Percentiles rank a stretch among this genome's conserved stretches.
Conservation (phyloP, 2,113 vertebrate genomes). For the Halichoerus grypus region DNA sequence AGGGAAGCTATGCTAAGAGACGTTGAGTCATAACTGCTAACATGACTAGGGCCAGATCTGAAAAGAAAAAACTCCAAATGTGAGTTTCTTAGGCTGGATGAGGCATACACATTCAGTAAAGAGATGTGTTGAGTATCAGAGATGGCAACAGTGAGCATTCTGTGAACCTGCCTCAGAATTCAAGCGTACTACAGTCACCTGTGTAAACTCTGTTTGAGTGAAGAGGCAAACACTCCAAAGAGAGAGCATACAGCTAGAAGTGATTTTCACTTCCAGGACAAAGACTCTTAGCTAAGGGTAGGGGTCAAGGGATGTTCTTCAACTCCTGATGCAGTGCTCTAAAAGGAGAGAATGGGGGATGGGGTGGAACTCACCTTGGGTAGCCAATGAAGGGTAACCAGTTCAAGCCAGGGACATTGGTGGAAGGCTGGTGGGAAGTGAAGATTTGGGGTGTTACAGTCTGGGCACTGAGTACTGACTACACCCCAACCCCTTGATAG, state of each 20-base stretch:
- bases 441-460: fast-evolving
- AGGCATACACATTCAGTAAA: neutral
- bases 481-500: neutral
- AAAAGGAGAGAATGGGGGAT: neutral
- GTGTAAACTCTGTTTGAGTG: neutral
- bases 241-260: neutral
- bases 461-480: neutral
- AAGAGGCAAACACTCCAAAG: neutral
- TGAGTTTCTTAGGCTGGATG: neutral
- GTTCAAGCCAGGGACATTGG: neutral
- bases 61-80: neutral
- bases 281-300: neutral
- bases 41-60: neutral
- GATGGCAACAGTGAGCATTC: neutral
- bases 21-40: neutral
- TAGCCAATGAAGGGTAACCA: neutral
- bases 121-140: neutral
- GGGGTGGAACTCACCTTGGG: neutral
- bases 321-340: neutral
- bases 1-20: neutral
- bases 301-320: neutral
- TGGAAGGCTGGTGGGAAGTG: neutral
- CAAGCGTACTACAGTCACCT: neutral
- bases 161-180: neutral
- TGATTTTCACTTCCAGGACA: neutral